Conservation (phyloP, 2,797 vertebrate species). For the Melanotaenia boesemani region DNA sequence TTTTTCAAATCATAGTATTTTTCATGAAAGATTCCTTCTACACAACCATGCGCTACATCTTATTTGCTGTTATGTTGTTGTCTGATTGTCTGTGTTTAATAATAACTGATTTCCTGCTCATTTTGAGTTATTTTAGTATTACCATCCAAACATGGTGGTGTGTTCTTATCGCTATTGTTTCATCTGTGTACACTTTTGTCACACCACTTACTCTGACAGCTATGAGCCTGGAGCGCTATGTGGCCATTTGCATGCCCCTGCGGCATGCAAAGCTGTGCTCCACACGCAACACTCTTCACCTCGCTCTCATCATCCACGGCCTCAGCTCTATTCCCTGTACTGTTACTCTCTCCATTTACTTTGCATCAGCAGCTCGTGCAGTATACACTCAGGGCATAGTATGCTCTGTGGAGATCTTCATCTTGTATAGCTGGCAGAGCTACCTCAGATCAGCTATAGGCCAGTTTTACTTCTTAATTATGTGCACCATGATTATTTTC, state of each 20-base stretch:
- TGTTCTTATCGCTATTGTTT: conserved; percentile 25
- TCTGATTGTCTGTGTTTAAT: conserved; percentile 48
- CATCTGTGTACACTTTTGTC: conserved; percentile 14
- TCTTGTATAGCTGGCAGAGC: conserved; percentile 45
- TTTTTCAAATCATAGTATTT: conserved; percentile 63
- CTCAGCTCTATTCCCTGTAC: conserved; percentile 53
- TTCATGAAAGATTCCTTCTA: conserved; percentile 62
- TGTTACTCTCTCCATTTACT: conserved; percentile 23
- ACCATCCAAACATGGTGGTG: conserved; percentile 51
- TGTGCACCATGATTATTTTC: conserved; percentile 56
- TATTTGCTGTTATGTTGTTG: conserved; percentile 66
- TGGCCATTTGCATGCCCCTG: conserved; percentile 76
- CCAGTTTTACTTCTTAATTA: conserved; percentile 56
- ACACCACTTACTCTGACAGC: conserved; percentile 71
- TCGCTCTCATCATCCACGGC: conserved; percentile 57
- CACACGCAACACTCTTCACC: background rate
- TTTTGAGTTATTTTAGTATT: background rate
- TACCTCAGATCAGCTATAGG: conserved; percentile 31
- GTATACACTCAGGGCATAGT: background rate
- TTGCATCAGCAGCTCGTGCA: background rate
- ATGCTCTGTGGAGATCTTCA: conserved; percentile 39
- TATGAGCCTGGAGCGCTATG: conserved; percentile 78
- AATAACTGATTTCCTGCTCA: background rate
- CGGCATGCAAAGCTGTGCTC: conserved; percentile 64
- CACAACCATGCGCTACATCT: conserved; percentile 67